Base-by-base conservation (phyloP, 2,113 vertebrate genomes). In the Prunella himalayana region DNA sequence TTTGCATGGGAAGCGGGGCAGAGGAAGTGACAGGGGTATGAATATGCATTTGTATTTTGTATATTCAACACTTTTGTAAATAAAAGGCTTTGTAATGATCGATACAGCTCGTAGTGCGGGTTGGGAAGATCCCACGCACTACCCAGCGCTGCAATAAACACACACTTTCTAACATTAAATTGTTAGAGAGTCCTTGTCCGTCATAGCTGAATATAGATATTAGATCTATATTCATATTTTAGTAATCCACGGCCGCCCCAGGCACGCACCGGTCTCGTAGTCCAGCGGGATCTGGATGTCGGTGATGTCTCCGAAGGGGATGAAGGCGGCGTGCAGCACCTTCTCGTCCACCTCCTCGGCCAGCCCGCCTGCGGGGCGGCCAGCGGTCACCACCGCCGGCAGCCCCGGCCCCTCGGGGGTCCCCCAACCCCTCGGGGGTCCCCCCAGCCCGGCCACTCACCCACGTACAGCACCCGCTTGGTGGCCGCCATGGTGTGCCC, bases 211-310 rank as follows among this genome's bases (percentile, higher is more conserved):
- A n/a, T n/a, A n/a, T n/a, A n/a, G n/a, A n/a, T n/a, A n/a, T n/a
- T n/a, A n/a, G n/a, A n/a, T n/a, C n/a, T n/a, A n/a, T n/a, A 37
- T 37, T 37, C 37, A 37, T 37, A 37, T 37, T 37, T 37, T 37
- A 37, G 37, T 37, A 37, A 37, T 37, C 9, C 37, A 37, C 37
- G 37, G 37, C 37, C 37, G 47, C 4, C 3, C 30, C 56, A 3
- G 2, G 15, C n/a, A 84, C 96, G 83, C 83, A 99, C 99, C 99
- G 11, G 99, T 99, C 97, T 99, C 99, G 98, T 99, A 99, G 95
- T 99, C 99, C 89, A 99, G 97, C 3, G 99, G 99, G 82, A 99
- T 99, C 98, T 99, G 99, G 97, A 99, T 99, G 97, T 99, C 99
- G 39, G 98, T 99, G 89, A 99, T 98, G 96, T 99, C 99, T 28